Evolutionary conservation across 2,113 vertebrate species (phyloP).

Genomic region (Ibidorhyncha struthersii): DNA sequence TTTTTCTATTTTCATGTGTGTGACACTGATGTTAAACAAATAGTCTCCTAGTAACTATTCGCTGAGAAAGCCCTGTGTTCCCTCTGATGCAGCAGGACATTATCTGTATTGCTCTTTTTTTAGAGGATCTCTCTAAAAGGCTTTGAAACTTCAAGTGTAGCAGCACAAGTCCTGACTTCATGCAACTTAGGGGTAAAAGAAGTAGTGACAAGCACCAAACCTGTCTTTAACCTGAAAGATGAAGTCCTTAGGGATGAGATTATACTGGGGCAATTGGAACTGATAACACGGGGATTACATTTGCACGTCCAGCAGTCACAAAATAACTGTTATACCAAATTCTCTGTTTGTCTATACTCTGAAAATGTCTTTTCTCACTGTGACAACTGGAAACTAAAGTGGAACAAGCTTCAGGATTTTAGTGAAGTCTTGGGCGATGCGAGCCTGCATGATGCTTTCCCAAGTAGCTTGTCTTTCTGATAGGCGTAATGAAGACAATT

Average conservation of each 20-base stretch:
- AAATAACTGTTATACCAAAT: neutral
- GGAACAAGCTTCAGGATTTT: neutral
- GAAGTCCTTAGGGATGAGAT: neutral
- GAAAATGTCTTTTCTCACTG: neutral
- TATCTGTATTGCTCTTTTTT: neutral
- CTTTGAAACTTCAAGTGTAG: neutral
- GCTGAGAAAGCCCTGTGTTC: neutral
- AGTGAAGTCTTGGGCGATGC: neutral
- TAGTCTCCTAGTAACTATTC: neutral
- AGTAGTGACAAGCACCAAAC: neutral
- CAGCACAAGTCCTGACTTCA: neutral
- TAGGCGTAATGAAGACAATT: conserved; percentile 18
- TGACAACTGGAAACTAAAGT: neutral
- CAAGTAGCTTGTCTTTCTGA: neutral
- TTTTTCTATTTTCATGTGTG: neutral
- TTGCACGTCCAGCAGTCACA: neutral
- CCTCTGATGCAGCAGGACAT: neutral
- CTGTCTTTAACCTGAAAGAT: neutral
- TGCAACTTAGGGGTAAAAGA: neutral
- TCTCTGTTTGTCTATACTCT: neutral
- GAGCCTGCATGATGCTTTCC: neutral
- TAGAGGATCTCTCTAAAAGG: neutral
- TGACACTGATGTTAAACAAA: neutral
- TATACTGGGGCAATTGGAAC: neutral
- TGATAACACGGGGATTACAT: neutral